A percentile compares a stretch with the other conserved stretches of the same genome.
Evolutionary conservation across 2,888 invertebrate species (phyloP).

Genomic region (Campoplex nolae): DNA sequence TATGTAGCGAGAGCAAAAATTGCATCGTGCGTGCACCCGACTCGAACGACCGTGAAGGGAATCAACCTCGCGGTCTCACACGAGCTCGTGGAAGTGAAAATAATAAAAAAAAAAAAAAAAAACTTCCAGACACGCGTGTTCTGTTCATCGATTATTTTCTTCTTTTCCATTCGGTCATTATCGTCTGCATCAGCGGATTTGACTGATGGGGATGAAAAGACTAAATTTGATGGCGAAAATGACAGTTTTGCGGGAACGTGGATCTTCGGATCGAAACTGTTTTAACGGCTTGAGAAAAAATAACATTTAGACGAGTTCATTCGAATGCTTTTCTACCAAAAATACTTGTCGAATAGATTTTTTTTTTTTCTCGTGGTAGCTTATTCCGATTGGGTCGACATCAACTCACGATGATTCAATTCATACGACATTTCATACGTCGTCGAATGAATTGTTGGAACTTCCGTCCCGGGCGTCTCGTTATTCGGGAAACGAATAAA

Average conservation of each 20-base stretch:
- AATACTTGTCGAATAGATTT: background rate
- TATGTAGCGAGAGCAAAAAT: constrained; percentile 44
- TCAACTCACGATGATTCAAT: background rate
- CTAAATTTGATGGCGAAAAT: too few species aligned
- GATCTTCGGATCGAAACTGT: background rate
- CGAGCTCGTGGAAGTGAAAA: constrained; percentile 43
- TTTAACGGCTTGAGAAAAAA: too few species aligned
- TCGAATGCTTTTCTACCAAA: background rate
- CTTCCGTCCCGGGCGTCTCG: constrained; percentile 57
- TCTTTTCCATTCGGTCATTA: background rate
- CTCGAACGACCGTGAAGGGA: constrained; percentile 57
- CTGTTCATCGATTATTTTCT: constrained; percentile 26
- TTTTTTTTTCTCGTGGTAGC: background rate
- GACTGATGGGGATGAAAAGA: background rate
- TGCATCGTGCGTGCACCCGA: constrained; percentile 34
- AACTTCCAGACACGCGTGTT: constrained; percentile 30
- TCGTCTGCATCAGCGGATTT: background rate
- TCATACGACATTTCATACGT: constrained; percentile 10
- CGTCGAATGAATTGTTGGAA: constrained; percentile 19
- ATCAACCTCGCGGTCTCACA: constrained; percentile 59
- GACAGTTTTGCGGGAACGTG: too few species aligned
- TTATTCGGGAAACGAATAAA: constrained; percentile 53
- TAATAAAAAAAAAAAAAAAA: constrained; percentile 17
- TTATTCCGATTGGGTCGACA: background rate
- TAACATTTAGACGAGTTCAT: background rate